These are phyloP conservation scores for Orius laevigatus DNA, from an alignment of 1,140 invertebrate genomes.

Conservation along the genomic window DNA sequence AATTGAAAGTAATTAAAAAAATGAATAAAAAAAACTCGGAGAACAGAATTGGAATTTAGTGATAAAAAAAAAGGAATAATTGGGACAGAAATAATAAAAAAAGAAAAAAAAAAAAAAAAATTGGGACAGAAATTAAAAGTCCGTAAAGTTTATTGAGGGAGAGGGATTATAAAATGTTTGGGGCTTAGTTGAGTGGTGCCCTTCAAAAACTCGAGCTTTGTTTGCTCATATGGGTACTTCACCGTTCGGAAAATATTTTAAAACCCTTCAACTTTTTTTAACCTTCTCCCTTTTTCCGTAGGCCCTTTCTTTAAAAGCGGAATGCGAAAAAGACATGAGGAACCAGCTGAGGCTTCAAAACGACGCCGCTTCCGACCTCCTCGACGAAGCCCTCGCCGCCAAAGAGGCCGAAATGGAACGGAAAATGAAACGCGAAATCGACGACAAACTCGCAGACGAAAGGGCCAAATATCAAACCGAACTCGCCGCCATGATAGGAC, in stretches of 20 bases:
- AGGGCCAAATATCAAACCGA: conserved; percentile 55
- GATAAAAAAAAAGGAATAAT: no score
- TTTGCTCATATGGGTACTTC: neutral
- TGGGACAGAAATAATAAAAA: no score
- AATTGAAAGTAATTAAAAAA: no score
- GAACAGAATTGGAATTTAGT: no score
- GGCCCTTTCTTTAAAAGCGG: conserved; percentile 43
- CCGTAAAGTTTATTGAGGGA: neutral
- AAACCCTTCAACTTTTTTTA: neutral
- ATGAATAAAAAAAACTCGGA: no score
- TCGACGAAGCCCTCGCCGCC: conserved; percentile 51
- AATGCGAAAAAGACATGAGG: conserved; percentile 56
- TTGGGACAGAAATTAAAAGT: no score
- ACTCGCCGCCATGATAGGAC: conserved; percentile 61
- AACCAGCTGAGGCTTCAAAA: conserved; percentile 60
- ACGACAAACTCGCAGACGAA: conserved; percentile 52
- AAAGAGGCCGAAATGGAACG: conserved; percentile 54
- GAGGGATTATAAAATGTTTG: neutral
- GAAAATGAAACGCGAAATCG: conserved; percentile 41
- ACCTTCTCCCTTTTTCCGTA: conserved; percentile 25
- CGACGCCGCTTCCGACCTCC: conserved; percentile 66
- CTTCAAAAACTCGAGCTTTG: neutral
- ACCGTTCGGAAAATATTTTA: neutral
- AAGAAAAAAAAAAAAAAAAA: no score
- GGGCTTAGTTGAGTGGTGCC: neutral